Percentiles rank a stretch among this genome's conserved stretches.
Conservation (phyloP, 2,888 invertebrate species). For the Cistogaster globosa region DNA sequence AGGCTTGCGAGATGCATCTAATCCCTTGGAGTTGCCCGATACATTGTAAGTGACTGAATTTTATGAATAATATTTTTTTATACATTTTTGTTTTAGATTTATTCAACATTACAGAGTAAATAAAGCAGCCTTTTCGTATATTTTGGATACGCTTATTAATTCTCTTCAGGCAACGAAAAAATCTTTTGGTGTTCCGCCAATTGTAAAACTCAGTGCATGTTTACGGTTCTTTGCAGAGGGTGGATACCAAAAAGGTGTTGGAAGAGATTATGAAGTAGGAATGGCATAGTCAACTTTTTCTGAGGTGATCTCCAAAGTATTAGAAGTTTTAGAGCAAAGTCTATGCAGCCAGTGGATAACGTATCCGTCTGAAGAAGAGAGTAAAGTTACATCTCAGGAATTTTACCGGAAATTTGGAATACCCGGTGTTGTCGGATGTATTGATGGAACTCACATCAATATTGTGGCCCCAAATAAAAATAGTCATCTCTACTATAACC, state of each 20-base stretch:
- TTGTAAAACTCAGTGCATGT: not conserved
- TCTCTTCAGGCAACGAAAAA: not conserved
- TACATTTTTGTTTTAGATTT: no score
- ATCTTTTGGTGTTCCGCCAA: conserved; percentile 17
- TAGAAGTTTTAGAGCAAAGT: conserved; percentile 23
- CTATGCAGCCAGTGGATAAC: not conserved
- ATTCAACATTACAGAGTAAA: conserved; percentile 17
- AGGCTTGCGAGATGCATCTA: no score
- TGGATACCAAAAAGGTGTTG: not conserved
- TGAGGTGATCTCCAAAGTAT: conserved; percentile 33
- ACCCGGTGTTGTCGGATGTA: not conserved
- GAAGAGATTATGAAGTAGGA: conserved; percentile 27
- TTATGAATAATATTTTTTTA: not conserved
- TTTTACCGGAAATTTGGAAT: conserved; percentile 9
- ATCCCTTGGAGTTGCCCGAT: no score
- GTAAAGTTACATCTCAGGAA: not conserved
- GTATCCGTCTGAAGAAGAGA: conserved; percentile 7
- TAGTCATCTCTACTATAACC: no score
- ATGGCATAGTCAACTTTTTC: conserved; percentile 39
- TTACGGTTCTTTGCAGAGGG: conserved; percentile 15
- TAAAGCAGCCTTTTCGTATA: conserved; percentile 7
- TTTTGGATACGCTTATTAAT: not conserved
- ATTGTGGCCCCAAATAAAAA: not conserved
- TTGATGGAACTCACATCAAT: no score
- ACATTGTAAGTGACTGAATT: conserved; percentile 2